These are phyloP conservation scores for Lota lota DNA, from an alignment of 2,113 vertebrate species.

Conservation along the genomic window DNA sequence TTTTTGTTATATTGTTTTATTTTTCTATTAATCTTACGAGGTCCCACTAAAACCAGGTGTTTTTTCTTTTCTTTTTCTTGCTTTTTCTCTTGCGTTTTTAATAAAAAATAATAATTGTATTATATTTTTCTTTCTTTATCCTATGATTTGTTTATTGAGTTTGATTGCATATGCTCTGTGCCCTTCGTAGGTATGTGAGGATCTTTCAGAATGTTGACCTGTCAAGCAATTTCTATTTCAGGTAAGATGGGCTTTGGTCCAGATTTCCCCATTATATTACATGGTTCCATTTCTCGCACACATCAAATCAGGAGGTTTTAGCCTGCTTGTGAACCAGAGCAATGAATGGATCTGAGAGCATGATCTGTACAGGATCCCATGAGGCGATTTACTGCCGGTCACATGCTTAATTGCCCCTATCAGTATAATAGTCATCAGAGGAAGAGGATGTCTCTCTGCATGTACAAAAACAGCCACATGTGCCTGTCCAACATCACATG, in stretches of 20 bases:
- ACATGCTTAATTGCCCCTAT: no score
- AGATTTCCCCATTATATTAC: no score
- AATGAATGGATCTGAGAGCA: no score
- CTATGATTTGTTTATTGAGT: not conserved
- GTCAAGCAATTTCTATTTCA: conserved; percentile 99
- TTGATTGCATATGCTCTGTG: conserved; percentile 5
- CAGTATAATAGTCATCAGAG: no score
- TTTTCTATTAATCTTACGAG: not conserved
- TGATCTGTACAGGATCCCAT: no score
- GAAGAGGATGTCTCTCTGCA: no score
- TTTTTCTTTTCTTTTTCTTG: not conserved
- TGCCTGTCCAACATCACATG: no score
- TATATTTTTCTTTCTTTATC: not conserved
- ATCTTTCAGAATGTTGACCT: conserved; percentile 98
- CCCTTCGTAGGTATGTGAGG: conserved; percentile 83
- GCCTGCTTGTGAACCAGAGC: no score
- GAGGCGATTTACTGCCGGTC: no score
- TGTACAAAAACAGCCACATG: no score
- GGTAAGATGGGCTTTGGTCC: conserved; percentile 67
- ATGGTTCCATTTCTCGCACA: no score
- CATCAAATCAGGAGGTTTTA: no score
- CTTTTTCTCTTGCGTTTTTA: not conserved
- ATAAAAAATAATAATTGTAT: not conserved
- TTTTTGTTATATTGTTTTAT: not conserved
- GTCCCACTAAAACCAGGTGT: not conserved